phyloP scores from a whole-genome alignment of 2,797 vertebrate genomes.

The Cyprinella venusta region DNA sequence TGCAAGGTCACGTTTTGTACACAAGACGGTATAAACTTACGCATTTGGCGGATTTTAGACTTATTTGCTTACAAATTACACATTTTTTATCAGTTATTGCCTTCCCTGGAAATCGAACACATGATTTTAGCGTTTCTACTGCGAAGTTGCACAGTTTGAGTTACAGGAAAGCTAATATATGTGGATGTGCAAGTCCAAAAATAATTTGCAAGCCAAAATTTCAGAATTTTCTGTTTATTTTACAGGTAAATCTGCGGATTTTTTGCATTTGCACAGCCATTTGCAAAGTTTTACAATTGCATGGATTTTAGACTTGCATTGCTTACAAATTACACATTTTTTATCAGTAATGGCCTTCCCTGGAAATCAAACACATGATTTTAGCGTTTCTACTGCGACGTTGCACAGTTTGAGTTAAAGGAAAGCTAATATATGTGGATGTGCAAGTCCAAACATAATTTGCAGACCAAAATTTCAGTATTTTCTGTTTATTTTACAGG shows the following conservation, averaged over 20 bases:
- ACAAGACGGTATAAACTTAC: neutral
- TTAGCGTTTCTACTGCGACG: neutral
- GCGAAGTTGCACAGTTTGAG: neutral
- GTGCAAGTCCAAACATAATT: neutral
- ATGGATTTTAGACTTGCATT: no score
- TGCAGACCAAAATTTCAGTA: neutral
- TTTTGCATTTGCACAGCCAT: no score
- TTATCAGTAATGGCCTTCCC: no score
- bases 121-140: neutral
- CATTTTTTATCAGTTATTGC: neutral
- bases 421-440: neutral
- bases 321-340: no score
- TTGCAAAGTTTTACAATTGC: no score
- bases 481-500: neutral
- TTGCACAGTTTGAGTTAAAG: neutral
- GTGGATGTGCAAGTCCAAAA: neutral
- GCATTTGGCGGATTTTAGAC: neutral
- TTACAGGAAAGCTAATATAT: neutral
- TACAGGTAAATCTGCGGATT: neutral
- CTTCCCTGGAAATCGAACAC: neutral
- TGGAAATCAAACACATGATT: neutral
- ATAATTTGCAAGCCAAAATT: neutral
- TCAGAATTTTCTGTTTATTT: neutral
- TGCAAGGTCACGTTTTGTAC: no score
- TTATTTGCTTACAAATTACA: neutral